Base-by-base conservation (phyloP, 2,888 invertebrate genomes). In the Caenorhabditis uteleia region DNA sequence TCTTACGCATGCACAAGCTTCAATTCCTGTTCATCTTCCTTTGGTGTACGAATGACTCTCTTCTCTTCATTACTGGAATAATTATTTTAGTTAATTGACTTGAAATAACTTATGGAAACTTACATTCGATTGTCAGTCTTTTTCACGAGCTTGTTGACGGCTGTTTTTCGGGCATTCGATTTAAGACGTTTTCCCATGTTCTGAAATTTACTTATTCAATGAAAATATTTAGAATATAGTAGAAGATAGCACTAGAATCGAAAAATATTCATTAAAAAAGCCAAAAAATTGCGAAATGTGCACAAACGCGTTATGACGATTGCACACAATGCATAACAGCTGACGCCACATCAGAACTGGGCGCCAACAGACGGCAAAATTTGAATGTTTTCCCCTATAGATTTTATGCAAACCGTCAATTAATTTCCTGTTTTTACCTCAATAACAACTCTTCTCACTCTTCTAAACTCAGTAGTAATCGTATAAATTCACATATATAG, bases 61-160 rank as follows among this genome's bases (percentile, higher is more conserved):
- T 75, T 55, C 38, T 79, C 77, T 31, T 78, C 77, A 39, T 80
- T 80, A 49, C 81, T 82, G 58, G 25, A 79, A 77, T 29, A 7
- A 31, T n/a, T 45, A 3, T 47, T 42, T 18, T 38, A 20, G 31
- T 33, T 16, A 23, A 39, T 25, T 10, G 27, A 29, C 10, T 10
- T 12, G 10, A 29, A 40, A 51, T 45, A 23, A 16, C 10, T 16
- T 14, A 18, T n/a, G n/a, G 48, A 49, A 44, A 55, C 77, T 69
- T 39, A 82, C 82, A 82, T 74, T 75, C 82, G 64, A 43, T 55
- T 61, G 53, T 82, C 82, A 1, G 82, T 82, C 38, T 70, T 72
- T 38, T 83, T 82, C 48, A 82, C 75, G 23, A 79, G 61, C 42
- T 76, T 79, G 54, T 72, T 70, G n/a, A 73, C 59, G 3, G 64